Evolutionary conservation across 1,140 invertebrate species (phyloP).

Genomic region (Dolichoris vasculosae): DNA sequence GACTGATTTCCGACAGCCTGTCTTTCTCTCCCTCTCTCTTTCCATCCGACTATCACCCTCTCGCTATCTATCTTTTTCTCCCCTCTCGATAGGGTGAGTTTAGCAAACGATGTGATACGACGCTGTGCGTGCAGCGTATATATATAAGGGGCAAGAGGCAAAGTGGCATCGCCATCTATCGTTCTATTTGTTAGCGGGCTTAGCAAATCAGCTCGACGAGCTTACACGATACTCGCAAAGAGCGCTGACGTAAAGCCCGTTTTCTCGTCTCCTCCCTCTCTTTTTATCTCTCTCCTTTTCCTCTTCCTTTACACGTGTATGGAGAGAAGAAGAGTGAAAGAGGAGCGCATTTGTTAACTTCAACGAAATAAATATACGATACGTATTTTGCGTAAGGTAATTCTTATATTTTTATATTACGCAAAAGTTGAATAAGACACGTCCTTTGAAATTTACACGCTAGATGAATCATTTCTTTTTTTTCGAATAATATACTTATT

Average conservation of each 20-base stretch:
- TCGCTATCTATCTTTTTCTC: background rate
- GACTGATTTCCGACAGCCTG: slow-evolving; percentile 7
- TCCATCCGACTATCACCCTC: background rate
- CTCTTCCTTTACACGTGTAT: background rate
- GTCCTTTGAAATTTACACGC: background rate
- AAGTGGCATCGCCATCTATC: slow-evolving; percentile 72
- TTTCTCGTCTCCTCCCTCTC: slow-evolving; percentile 40
- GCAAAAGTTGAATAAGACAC: background rate
- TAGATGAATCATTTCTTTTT: background rate
- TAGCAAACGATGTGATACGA: slow-evolving; percentile 54
- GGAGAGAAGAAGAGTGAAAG: background rate
- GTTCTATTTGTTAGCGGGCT: slow-evolving; percentile 75
- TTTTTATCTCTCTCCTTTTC: slow-evolving; percentile 34
- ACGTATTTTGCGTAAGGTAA: background rate
- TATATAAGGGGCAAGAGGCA: slow-evolving; percentile 34
- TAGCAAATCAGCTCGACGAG: slow-evolving; percentile 74
- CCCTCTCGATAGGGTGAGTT: slow-evolving; percentile 53
- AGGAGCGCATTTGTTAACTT: slow-evolving; percentile 24
- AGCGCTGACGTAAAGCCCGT: slow-evolving; percentile 69
- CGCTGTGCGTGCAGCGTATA: slow-evolving; percentile 27
- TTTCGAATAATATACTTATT: background rate
- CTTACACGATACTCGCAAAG: slow-evolving; percentile 66
- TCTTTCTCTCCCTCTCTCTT: background rate
- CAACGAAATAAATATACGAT: background rate
- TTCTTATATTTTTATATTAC: background rate